A percentile compares a stretch with the other conserved stretches of the same genome.
Conservation (phyloP, 2,888 invertebrate genomes). For the Acrobasis repandana region DNA sequence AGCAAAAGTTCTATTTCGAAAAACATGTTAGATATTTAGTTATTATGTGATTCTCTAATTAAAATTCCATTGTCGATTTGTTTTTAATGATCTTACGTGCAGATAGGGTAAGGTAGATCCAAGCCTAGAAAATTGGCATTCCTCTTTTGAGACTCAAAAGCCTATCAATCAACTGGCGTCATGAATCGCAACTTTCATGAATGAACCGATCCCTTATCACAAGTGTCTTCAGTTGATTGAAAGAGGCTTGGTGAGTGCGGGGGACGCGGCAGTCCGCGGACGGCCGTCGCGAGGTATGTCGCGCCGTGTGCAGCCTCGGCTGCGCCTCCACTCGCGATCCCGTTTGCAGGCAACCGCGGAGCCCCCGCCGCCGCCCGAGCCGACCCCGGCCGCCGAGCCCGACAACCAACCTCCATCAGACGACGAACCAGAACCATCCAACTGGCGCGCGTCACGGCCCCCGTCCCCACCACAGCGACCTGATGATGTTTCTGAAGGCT, state of each 20-base stretch:
- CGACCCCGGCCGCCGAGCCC: constrained; percentile 65
- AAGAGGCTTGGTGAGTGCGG: constrained; percentile 46
- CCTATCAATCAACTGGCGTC: constrained; percentile 53
- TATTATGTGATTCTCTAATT: too few species aligned
- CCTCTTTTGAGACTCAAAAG: constrained; percentile 4
- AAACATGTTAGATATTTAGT: too few species aligned
- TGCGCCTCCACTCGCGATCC: constrained; percentile 63
- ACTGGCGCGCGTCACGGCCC: constrained; percentile 76
- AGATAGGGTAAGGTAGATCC: too few species aligned
- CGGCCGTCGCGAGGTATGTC: constrained; percentile 68
- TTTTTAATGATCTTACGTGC: too few species aligned
- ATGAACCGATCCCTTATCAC: constrained; percentile 44
- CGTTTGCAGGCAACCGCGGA: constrained; percentile 75
- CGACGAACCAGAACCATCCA: constrained; percentile 80
- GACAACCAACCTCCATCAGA: constrained; percentile 71
- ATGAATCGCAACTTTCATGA: constrained; percentile 50
- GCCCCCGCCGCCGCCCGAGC: constrained; percentile 67
- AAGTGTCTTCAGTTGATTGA: constrained; percentile 61
- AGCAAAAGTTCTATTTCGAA: too few species aligned
- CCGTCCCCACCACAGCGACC: constrained; percentile 69
- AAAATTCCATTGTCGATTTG: too few species aligned
- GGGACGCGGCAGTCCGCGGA: constrained; percentile 67
- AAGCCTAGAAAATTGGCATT: too few species aligned
- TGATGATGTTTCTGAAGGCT: constrained; percentile 75
- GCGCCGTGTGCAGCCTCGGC: constrained; percentile 70